phyloP scores from a whole-genome alignment of 2,888 invertebrate species.

The Drosophila siamana region DNA sequence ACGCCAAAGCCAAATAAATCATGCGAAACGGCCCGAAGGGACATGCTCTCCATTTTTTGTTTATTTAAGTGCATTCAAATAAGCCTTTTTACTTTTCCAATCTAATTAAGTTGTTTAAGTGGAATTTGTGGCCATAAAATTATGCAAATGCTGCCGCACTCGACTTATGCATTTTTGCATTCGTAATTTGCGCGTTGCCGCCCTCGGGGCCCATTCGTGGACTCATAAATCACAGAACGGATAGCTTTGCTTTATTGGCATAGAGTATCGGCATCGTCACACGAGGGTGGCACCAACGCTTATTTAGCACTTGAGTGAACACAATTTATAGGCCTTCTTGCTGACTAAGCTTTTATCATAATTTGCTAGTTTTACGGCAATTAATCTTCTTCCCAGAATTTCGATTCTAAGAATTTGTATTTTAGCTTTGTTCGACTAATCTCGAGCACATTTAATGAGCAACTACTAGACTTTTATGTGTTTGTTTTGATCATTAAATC shows the following conservation, averaged over 20 bases:
- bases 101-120: slow-evolving; percentile 77
- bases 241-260: slow-evolving; percentile 44
- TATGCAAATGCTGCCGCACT: slow-evolving; percentile 68
- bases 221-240: slow-evolving; percentile 65
- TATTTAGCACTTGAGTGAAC: background rate
- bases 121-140: slow-evolving; percentile 77
- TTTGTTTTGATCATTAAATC: slow-evolving; percentile 1
- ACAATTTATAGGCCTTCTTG: background rate
- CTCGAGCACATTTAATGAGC: too few species aligned
- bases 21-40: slow-evolving; percentile 64
- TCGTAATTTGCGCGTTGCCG: slow-evolving; percentile 63
- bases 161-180: slow-evolving; percentile 53
- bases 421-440: background rate
- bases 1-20: slow-evolving; percentile 60
- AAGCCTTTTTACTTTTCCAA: slow-evolving; percentile 62
- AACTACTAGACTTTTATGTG: background rate
- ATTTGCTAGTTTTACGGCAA: background rate
- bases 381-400: slow-evolving; percentile 4
- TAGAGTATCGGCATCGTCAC: slow-evolving; percentile 1
- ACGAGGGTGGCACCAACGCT: slow-evolving; percentile 29
- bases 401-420: background rate
- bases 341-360: background rate
- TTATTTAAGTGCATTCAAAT: slow-evolving; percentile 76
- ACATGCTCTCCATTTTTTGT: slow-evolving; percentile 64
- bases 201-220: slow-evolving; percentile 39